Conservation (phyloP, 2,113 vertebrate species). For the Argyrosomus japonicus region DNA sequence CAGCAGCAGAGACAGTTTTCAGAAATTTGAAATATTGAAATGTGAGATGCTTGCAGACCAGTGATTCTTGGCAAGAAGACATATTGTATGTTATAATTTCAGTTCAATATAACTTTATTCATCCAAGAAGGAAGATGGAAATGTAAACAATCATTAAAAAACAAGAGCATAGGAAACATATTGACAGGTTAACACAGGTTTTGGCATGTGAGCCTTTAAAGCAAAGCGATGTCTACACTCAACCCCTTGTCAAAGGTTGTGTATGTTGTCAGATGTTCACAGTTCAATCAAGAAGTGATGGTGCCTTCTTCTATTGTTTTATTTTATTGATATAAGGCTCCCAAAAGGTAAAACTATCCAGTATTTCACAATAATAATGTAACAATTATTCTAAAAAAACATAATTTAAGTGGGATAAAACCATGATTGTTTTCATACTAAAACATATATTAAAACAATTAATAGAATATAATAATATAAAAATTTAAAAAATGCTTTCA, state of each 20-base stretch:
- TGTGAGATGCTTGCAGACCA: neutral
- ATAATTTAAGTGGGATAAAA: neutral
- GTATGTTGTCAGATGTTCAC: neutral
- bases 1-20: slow-evolving; percentile 2
- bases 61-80: neutral
- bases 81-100: neutral
- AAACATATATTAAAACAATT: too few relatives aligned
- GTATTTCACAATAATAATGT: neutral
- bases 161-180: neutral
- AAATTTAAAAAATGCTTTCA: too few relatives aligned
- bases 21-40: slow-evolving; percentile 13
- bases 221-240: neutral
- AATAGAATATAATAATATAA: too few relatives aligned
- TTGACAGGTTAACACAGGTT: neutral
- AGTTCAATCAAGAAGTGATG: neutral
- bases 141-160: neutral
- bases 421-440: neutral
- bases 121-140: neutral
- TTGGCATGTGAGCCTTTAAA: neutral
- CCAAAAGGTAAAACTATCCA: neutral
- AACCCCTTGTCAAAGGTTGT: neutral
- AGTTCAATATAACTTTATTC: neutral
- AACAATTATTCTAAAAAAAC: neutral
- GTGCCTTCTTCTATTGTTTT: neutral
- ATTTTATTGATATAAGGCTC: neutral